Percentiles rank a stretch among this genome's conserved stretches.
These are phyloP conservation scores for Venustoraphidia nigricollis DNA, from an alignment of 2,888 invertebrate species.

Conservation along the genomic window DNA sequence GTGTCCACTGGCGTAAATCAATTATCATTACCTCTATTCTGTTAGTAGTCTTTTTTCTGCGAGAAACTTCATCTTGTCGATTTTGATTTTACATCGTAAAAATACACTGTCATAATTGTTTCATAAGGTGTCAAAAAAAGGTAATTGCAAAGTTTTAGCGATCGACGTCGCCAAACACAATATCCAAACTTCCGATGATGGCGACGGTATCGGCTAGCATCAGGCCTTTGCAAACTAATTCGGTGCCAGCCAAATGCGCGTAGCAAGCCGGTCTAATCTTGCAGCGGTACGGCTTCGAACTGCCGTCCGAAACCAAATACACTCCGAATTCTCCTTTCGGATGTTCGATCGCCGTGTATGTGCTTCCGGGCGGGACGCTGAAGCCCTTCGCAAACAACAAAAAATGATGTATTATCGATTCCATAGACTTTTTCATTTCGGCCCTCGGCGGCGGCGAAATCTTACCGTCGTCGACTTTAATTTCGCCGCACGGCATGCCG, in stretches of 20 bases:
- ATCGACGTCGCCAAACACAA: conserved; percentile 16
- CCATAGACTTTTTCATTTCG: conserved; percentile 81
- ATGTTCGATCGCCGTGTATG: conserved; percentile 65
- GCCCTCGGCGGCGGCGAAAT: conserved; percentile 52
- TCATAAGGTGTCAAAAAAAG: too few species aligned
- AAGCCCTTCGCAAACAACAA: conserved; percentile 72
- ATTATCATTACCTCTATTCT: too few species aligned
- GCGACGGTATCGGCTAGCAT: conserved; percentile 70
- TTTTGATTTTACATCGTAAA: too few species aligned
- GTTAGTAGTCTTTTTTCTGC: too few species aligned
- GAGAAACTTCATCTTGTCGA: too few species aligned
- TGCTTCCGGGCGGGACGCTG: conserved; percentile 67
- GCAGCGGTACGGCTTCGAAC: conserved; percentile 49
- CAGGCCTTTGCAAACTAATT: conserved; percentile 41
- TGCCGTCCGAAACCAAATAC: conserved; percentile 75
- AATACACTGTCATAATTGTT: too few species aligned
- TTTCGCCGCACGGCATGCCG: conserved; percentile 67
- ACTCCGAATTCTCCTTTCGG: conserved; percentile 85
- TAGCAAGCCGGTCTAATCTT: conserved; percentile 40
- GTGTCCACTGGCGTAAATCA: too few species aligned
- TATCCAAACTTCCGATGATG: conserved; percentile 40
- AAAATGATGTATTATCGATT: conserved; percentile 79
- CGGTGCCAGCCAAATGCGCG: conserved; percentile 45
- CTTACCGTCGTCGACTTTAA: conserved; percentile 68
- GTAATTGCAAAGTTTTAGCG: conserved; percentile 8